These are phyloP conservation scores for Drosophila sordidapex DNA, from an alignment of 2,888 invertebrate genomes.

Conservation along the genomic window DNA sequence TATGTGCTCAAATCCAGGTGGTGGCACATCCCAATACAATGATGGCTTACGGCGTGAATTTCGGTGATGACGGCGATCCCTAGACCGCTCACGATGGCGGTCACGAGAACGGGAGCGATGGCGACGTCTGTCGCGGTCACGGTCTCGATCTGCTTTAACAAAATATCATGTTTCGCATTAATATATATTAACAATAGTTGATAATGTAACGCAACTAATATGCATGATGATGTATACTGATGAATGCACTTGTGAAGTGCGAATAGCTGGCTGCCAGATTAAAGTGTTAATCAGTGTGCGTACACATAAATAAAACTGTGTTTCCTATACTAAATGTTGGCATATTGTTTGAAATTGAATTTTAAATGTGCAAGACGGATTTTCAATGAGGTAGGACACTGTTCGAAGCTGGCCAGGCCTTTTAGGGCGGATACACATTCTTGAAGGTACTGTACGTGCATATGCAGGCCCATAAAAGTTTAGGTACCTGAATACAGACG, in stretches of 20 bases:
- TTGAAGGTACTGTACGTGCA: slow-evolving; percentile 36
- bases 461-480: neutral
- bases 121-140: slow-evolving; percentile 70
- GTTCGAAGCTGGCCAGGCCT: no score
- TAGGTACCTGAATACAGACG: neutral
- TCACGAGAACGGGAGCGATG: slow-evolving; percentile 75
- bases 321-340: neutral
- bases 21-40: slow-evolving; percentile 99
- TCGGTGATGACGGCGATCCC: slow-evolving; percentile 77
- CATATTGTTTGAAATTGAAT: neutral
- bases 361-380: neutral
- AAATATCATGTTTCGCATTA: neutral
- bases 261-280: neutral
- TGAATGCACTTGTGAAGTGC: neutral
- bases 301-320: neutral
- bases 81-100: slow-evolving; percentile 71
- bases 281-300: slow-evolving; percentile 4
- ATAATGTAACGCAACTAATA: neutral
- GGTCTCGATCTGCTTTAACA: slow-evolving; percentile 58
- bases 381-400: neutral
- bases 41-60: slow-evolving; percentile 94
- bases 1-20: slow-evolving; percentile 98
- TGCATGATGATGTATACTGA: neutral
- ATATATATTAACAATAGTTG: neutral
- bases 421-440: neutral